Evolutionary conservation across 1,140 invertebrate genomes (phyloP).

Genomic region (Zaprionus lachaisei): DNA sequence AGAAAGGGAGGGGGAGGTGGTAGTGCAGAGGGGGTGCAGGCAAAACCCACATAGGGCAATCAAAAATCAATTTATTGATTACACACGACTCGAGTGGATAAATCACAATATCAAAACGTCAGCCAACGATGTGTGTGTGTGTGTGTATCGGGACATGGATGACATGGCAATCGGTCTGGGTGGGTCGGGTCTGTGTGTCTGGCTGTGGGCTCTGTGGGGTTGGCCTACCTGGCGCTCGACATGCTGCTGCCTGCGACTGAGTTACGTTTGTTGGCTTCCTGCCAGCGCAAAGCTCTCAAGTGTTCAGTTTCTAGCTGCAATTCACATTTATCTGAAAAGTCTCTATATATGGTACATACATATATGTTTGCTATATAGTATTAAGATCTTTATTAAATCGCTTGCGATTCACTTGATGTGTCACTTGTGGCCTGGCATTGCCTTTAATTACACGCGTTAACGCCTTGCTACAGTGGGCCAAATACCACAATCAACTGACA

Average conservation of each 20-base stretch:
- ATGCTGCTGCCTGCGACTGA: constrained; percentile 38
- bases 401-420: constrained; percentile 19
- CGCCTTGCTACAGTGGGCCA: constrained; percentile 32
- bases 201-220: background rate
- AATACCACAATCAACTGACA: background rate
- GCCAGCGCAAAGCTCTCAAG: constrained; percentile 47
- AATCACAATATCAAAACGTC: constrained; percentile 47
- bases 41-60: constrained; percentile 58
- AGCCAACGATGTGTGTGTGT: constrained; percentile 33
- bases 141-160: constrained; percentile 11
- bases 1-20: background rate
- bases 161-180: constrained; percentile 15
- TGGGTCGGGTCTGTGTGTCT: background rate
- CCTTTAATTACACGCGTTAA: constrained; percentile 45
- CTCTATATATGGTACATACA: background rate
- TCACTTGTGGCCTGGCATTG: constrained; percentile 45
- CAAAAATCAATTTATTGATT: constrained; percentile 84
- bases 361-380: background rate
- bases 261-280: constrained; percentile 58
- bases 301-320: constrained; percentile 28
- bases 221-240: constrained; percentile 73
- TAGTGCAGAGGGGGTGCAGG: background rate
- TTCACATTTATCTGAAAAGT: constrained; percentile 29
- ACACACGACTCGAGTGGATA: constrained; percentile 52
- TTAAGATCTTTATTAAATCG: constrained; percentile 17